Evolutionary conservation across 2,113 vertebrate genomes (phyloP).

Genomic region (Oenanthe oenanthe): DNA sequence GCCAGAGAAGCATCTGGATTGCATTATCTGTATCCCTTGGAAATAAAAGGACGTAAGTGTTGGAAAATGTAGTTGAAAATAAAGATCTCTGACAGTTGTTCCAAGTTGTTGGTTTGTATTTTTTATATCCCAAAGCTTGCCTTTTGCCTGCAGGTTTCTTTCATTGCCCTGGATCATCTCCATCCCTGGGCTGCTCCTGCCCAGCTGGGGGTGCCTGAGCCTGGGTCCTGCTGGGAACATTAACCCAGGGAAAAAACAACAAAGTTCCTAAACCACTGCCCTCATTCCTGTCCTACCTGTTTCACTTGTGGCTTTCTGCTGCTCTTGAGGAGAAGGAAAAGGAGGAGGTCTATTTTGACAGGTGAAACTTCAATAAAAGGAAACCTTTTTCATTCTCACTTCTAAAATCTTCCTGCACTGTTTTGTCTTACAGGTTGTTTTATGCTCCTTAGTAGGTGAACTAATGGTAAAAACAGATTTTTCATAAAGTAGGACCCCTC

Average conservation of each 20-base stretch:
- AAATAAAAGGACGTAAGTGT: slow-evolving; percentile 1
- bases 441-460: neutral
- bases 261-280: neutral
- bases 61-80: slow-evolving; percentile 8
- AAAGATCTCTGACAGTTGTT: neutral
- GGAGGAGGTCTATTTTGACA: neutral
- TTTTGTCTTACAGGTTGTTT: neutral
- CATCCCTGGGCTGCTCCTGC: neutral
- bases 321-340: neutral
- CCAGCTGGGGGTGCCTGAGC: neutral
- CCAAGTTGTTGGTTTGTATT: neutral
- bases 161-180: neutral
- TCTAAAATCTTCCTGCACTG: neutral
- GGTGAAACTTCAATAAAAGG: neutral
- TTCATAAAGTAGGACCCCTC: neutral
- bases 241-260: neutral
- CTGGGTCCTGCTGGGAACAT: neutral
- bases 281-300: neutral
- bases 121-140: neutral
- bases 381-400: neutral
- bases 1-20: slow-evolving; percentile 27
- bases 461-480: neutral
- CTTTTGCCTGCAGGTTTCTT: neutral
- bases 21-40: neutral
- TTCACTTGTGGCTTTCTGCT: neutral